Evolutionary conservation across 2,888 invertebrate species (phyloP).

Genomic region (Lepetodrilus schrolli): DNA sequence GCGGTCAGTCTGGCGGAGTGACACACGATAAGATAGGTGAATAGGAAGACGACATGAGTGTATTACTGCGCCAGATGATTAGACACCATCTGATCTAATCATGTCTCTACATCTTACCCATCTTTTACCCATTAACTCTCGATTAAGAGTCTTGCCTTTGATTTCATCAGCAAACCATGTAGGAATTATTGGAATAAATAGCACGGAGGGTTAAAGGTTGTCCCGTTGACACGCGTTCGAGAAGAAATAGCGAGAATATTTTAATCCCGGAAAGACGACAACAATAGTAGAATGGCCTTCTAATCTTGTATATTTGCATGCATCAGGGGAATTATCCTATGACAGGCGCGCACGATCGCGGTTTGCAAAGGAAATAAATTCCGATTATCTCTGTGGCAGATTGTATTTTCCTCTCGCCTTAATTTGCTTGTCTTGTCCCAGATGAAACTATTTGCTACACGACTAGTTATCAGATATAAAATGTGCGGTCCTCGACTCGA

Average conservation of each 20-base stretch:
- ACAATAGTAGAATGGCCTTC: slow-evolving; percentile 12
- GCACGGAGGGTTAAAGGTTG: neutral
- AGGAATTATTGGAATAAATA: neutral
- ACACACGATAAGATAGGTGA: slow-evolving; percentile 9
- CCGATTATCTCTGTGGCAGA: slow-evolving; percentile 19
- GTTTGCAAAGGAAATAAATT: slow-evolving; percentile 23
- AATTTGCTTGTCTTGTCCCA: slow-evolving; percentile 23
- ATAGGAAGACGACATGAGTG: neutral
- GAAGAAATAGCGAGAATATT: neutral
- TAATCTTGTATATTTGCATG: slow-evolving; percentile 19
- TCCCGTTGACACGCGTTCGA: neutral
- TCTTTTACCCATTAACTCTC: neutral
- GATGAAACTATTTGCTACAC: neutral
- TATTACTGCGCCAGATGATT: neutral
- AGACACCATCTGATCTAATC: neutral
- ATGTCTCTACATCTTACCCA: neutral
- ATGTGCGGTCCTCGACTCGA: slow-evolving; percentile 13
- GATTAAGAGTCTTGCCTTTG: neutral
- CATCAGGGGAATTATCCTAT: neutral
- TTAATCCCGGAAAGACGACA: slow-evolving; percentile 3
- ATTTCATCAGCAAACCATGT: neutral
- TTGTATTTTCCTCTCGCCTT: slow-evolving; percentile 23
- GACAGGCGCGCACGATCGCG: neutral
- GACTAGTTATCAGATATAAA: slow-evolving; percentile 17
- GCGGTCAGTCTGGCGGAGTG: slow-evolving; percentile 10